Conservation (phyloP, 2,113 vertebrate species). For the Choloepus hoffmanni region DNA sequence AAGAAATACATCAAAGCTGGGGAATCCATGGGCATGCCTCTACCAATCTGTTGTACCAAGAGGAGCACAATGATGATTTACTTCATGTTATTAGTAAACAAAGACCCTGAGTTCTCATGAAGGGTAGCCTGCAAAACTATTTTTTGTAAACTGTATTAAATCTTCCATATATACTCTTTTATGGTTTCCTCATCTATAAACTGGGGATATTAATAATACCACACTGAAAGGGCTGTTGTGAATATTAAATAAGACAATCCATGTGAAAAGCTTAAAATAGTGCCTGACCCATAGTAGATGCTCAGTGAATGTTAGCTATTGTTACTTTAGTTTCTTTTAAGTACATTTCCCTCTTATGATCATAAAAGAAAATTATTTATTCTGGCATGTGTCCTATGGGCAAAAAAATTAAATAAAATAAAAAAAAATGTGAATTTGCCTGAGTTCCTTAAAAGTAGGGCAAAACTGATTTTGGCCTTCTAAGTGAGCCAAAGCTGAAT, state of each 20-base stretch:
- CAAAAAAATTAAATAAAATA: background rate
- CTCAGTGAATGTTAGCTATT: background rate
- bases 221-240: background rate
- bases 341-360: conserved; percentile 7
- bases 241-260: conserved; percentile 37
- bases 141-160: conserved; percentile 6
- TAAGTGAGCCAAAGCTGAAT: background rate
- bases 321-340: conserved; percentile 41
- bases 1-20: background rate
- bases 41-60: background rate
- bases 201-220: background rate
- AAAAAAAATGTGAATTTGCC: background rate
- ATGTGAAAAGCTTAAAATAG: conserved; percentile 36
- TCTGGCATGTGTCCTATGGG: background rate
- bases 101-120: background rate
- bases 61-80: background rate
- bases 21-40: too few relatives aligned
- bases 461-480: background rate
- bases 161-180: background rate
- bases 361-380: conserved; percentile 50
- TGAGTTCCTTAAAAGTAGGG: background rate
- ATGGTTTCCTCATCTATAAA: conserved; percentile 35
- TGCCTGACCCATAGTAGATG: background rate
- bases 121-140: background rate
- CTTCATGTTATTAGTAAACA: background rate